Evolutionary conservation across 2,888 invertebrate species (phyloP).

Genomic region (Pollenia griseotomentosa): DNA sequence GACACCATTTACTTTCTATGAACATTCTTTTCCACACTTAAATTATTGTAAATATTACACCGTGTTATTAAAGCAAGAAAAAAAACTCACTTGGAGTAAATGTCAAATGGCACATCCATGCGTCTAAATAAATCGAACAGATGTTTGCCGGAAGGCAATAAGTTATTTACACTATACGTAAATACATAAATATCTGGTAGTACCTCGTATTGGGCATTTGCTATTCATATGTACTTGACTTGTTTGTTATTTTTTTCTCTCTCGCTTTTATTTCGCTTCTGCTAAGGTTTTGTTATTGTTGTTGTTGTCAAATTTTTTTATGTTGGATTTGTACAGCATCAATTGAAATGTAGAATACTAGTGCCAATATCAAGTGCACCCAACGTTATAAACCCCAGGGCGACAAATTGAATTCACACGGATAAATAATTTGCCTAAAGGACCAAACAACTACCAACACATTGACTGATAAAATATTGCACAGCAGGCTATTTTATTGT

Average conservation of each 20-base stretch:
- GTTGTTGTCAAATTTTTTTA: conserved; percentile 28
- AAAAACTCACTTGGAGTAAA: conserved; percentile 47
- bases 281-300: conserved; percentile 15
- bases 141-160: conserved; percentile 73
- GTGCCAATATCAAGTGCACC: conserved; percentile 70
- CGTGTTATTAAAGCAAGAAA: conserved; percentile 42
- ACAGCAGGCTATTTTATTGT: conserved; percentile 68
- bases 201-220: conserved; percentile 18
- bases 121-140: conserved; percentile 70
- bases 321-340: conserved; percentile 37
- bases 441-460: conserved; percentile 56
- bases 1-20: neutral
- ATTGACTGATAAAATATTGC: conserved; percentile 68
- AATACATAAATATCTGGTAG: conserved; percentile 5
- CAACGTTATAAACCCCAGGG: conserved; percentile 69
- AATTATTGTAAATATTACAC: conserved; percentile 22
- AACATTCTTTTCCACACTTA: neutral
- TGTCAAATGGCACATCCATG: conserved; percentile 64
- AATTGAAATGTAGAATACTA: conserved; percentile 57
- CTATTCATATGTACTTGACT: conserved; percentile 15
- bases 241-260: conserved; percentile 20
- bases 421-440: conserved; percentile 73
- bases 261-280: conserved; percentile 16
- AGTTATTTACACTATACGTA: conserved; percentile 72
- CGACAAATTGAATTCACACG: conserved; percentile 74